Evolutionary conservation across 2,797 vertebrate genomes (phyloP).

Genomic region (Pteronotus mesoamericanus): DNA sequence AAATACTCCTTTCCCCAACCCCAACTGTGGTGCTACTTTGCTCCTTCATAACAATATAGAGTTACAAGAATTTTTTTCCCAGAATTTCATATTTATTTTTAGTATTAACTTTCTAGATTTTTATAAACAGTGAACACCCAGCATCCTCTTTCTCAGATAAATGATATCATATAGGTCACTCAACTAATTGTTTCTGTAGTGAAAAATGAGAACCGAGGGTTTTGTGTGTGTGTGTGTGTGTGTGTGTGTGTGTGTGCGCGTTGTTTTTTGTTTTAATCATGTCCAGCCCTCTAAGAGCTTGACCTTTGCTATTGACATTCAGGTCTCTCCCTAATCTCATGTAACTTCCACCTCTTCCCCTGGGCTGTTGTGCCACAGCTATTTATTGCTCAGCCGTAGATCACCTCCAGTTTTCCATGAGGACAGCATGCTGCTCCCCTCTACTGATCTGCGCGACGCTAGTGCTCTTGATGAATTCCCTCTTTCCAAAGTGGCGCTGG

Average conservation of each 20-base stretch:
- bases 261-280: background rate
- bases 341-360: background rate
- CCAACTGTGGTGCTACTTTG: background rate
- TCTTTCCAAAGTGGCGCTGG: background rate
- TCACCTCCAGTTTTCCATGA: background rate
- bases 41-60: background rate
- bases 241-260: too few relatives aligned
- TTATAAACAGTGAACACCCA: background rate
- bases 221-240: too few relatives aligned
- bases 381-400: background rate
- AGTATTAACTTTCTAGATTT: background rate
- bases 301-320: background rate
- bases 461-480: background rate
- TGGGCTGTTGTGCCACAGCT: background rate
- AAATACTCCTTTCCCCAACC: background rate
- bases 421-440: background rate
- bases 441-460: background rate
- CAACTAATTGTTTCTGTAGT: background rate
- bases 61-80: background rate
- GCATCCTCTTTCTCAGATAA: background rate
- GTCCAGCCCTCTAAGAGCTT: background rate
- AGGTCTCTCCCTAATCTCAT: background rate
- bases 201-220: background rate
- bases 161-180: background rate
- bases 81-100: conserved; percentile 14